phyloP scores from a whole-genome alignment of 2,888 invertebrate species.

The Mechanitis mazaeus region DNA sequence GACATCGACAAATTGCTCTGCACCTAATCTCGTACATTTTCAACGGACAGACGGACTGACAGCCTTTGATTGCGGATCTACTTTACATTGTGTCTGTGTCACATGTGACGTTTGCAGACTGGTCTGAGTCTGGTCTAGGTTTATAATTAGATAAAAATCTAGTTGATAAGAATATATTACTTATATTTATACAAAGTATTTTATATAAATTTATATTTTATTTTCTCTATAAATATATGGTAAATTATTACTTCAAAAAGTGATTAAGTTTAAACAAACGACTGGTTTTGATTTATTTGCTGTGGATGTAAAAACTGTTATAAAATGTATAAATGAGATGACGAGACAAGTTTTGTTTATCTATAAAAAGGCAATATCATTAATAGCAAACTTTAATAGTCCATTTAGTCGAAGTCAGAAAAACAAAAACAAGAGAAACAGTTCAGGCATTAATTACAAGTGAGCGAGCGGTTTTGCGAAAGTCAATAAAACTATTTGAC shows the following conservation, averaged over 20 bases:
- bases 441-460: constrained; percentile 22
- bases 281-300: too few species aligned
- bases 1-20: constrained; percentile 19
- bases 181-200: too few species aligned
- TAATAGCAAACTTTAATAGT: constrained; percentile 22
- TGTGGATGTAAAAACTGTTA: too few species aligned
- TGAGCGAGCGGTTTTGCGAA: constrained; percentile 16
- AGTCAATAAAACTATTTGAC: constrained; percentile 42
- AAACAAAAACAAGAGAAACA: constrained; percentile 23
- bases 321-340: too few species aligned
- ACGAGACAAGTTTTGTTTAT: not conserved
- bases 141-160: not conserved
- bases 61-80: constrained; percentile 13
- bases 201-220: too few species aligned
- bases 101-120: not conserved
- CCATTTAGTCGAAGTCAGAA: constrained; percentile 16
- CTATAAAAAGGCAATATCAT: not conserved
- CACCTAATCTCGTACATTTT: constrained; percentile 21
- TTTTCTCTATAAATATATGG: too few species aligned
- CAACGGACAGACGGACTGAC: constrained; percentile 11
- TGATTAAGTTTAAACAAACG: too few species aligned
- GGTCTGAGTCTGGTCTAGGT: not conserved
- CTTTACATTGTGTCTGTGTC: not conserved
- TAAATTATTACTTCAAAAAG: too few species aligned
- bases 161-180: not conserved